Evolutionary conservation across 2,888 invertebrate genomes (phyloP), one percentile per base, ranked within the genome.

Genomic region (Trissolcus brochymenae): DNA sequence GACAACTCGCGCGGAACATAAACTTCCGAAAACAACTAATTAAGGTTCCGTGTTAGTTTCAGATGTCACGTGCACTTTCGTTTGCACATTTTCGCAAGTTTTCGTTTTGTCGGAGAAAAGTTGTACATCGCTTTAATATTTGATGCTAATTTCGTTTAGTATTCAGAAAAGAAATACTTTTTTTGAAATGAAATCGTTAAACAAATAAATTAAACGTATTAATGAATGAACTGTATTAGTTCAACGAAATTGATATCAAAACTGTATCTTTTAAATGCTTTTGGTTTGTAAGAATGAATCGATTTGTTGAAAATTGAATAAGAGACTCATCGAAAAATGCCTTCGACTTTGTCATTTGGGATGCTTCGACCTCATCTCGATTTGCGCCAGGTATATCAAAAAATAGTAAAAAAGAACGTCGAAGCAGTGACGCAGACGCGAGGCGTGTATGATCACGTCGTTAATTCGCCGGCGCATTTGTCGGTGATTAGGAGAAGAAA

Each of bases 301-400:
- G 19, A 19, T 19, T 19, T 2, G 19, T 19, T 19, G 0, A 4
- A 25, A 25, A 25, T 25, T 35, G 11, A 35, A 35, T 11, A 35
- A 46, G 19, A 29, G 55, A 41, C 35, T 71, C 75, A 67, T 78
- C 78, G 78, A 78, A 78, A 78, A 13, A 49, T 75, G 75, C 78
- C 75, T 78, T 75, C 78, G 55, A 66, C 66, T 59, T 4, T 60
- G 29, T 46, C 7, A 35, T 56, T 11, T 7, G 9, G 2, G 25
- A 25, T 9, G 54, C 80, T 79, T 79, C 80, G 76, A 80, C 60
- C 80, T 81, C 80, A 80, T 80, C 81, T 82, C 80, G 74, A 11
- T 7, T 35, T 35, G 35, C 78, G 73, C 70, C 41, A 41, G 57
- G 73, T 76, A 70, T 78, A 80, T 78, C 71, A 73, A 78, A 76